A percentile compares a stretch with the other conserved stretches of the same genome.
Conservation (phyloP, 2,888 invertebrate species). For the Eristalis pertinax region DNA sequence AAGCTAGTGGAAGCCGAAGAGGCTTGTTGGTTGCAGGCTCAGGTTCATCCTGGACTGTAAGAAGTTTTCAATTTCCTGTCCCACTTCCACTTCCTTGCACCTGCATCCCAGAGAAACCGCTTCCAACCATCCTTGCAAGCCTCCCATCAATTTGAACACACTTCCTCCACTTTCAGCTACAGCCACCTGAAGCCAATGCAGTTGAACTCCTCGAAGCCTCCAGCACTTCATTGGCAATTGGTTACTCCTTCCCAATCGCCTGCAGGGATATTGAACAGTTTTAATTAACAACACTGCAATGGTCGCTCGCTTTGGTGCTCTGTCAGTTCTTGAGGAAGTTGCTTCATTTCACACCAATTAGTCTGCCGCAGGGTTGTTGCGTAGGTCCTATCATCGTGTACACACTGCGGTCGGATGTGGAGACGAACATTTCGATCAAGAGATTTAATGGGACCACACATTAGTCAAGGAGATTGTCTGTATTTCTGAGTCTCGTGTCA, state of each 20-base stretch:
- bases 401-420: background rate
- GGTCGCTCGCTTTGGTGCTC: background rate
- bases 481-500: no score
- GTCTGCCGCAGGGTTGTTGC: background rate
- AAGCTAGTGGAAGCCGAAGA: no score
- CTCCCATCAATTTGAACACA: background rate
- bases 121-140: background rate
- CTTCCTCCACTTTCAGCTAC: background rate
- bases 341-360: background rate
- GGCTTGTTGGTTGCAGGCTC: no score
- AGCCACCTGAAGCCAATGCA: background rate
- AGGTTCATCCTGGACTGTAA: no score
- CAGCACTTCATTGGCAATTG: background rate
- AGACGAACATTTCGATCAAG: no score
- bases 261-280: background rate
- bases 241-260: background rate
- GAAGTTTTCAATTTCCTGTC: no score
- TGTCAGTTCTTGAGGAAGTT: background rate
- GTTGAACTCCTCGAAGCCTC: background rate
- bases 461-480: no score
- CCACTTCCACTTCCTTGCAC: no score
- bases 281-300: background rate
- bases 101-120: no score
- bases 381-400: background rate
- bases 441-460: no score